phyloP scores from a whole-genome alignment of 1,140 invertebrate species.

The Formica exsecta region DNA sequence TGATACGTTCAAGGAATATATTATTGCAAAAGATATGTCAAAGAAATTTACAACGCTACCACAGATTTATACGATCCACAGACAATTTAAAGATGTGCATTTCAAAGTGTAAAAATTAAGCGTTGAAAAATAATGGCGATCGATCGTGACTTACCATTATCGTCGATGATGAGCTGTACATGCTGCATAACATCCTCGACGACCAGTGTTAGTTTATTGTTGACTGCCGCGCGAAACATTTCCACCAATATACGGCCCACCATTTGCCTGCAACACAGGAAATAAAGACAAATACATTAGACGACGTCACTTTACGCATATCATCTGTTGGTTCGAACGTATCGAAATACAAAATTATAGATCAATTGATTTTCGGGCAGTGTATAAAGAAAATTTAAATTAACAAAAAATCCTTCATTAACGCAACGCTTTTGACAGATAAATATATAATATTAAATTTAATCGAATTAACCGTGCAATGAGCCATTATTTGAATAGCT shows the following conservation, averaged over 20 bases:
- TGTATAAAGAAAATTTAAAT: background rate
- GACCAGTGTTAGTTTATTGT: conserved; percentile 77
- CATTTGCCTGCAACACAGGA: conserved; percentile 83
- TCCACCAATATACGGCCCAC: conserved; percentile 83
- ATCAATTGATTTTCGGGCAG: background rate
- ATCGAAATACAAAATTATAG: background rate
- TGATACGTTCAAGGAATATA: background rate
- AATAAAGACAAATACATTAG: conserved; percentile 32
- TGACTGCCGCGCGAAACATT: conserved; percentile 81
- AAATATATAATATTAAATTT: too few species aligned
- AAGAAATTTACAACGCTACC: background rate
- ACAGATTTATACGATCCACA: background rate
- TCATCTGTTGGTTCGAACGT: background rate
- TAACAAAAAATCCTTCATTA: background rate
- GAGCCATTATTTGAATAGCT: too few species aligned
- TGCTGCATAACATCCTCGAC: conserved; percentile 78
- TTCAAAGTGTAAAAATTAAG: background rate
- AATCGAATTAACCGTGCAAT: too few species aligned
- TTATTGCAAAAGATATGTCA: too few species aligned
- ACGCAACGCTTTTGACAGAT: background rate
- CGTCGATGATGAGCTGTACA: conserved; percentile 79
- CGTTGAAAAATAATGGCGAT: background rate
- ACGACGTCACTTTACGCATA: background rate
- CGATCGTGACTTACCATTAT: conserved; percentile 77
- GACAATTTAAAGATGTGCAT: background rate